phyloP scores from a whole-genome alignment of 2,797 vertebrate genomes.

The Gila robusta region DNA sequence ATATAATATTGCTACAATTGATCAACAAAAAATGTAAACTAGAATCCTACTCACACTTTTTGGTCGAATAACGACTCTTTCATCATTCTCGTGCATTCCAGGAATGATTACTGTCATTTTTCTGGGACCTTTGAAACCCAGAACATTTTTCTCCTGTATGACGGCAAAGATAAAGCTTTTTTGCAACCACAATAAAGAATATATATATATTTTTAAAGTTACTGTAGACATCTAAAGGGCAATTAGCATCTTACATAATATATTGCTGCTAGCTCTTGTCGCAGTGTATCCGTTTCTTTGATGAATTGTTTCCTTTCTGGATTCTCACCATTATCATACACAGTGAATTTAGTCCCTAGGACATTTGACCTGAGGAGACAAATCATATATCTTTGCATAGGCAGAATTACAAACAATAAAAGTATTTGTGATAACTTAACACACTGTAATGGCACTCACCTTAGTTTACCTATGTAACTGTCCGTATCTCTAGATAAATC shows the following conservation, averaged over 20 bases:
- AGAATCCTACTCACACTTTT: conserved; percentile 77
- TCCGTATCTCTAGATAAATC: conserved; percentile 85
- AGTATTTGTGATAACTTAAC: neutral
- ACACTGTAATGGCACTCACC: conserved; percentile 70
- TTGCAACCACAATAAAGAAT: conserved; percentile 10
- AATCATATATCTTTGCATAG: conserved; percentile 7
- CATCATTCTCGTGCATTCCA: conserved; percentile 80
- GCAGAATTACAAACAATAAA: neutral
- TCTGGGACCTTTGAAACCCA: conserved; percentile 87
- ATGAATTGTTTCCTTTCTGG: conserved; percentile 85
- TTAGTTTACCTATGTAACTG: conserved; percentile 89
- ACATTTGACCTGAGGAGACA: conserved; percentile 84
- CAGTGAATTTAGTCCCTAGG: conserved; percentile 89
- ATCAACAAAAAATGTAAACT: neutral
- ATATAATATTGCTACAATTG: neutral
- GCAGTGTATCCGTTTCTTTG: conserved; percentile 79
- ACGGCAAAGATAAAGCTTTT: conserved; percentile 22
- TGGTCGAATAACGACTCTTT: conserved; percentile 82
- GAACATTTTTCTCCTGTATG: conserved; percentile 86
- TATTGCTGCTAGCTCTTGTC: conserved; percentile 88
- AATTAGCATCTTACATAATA: conserved; percentile 84
- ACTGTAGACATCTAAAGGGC: neutral
- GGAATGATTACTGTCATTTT: conserved; percentile 91
- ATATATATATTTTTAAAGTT: too few relatives aligned
- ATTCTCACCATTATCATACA: conserved; percentile 87